Evolutionary conservation across 2,888 invertebrate genomes (phyloP).

Genomic region (Oscheius myriophilus): DNA sequence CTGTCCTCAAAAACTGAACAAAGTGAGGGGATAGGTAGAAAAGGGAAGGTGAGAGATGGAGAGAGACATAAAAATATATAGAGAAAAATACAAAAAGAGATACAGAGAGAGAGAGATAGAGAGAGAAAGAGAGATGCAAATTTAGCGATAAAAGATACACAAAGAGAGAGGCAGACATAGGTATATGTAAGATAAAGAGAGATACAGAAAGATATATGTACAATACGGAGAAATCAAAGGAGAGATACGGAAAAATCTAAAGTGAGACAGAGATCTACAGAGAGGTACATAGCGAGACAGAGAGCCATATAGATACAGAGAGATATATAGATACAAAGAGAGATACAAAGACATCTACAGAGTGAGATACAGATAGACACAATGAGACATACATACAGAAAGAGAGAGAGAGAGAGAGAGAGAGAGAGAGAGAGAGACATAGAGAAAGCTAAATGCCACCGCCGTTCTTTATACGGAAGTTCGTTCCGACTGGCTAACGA

Average conservation of each 20-base stretch:
- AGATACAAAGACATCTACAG: too few species aligned
- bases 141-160: background rate
- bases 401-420: too few species aligned
- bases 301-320: background rate
- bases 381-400: too few species aligned
- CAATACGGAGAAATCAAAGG: background rate
- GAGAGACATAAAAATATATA: too few species aligned
- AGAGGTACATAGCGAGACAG: background rate
- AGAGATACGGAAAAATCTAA: background rate
- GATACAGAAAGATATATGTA: background rate
- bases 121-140: background rate
- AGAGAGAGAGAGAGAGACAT: too few species aligned
- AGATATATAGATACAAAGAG: too few species aligned
- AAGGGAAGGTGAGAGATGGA: too few species aligned
- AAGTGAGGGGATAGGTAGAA: slow-evolving; percentile 5
- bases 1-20: background rate
- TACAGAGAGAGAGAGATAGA: background rate
- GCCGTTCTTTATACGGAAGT: too few species aligned
- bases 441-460: too few species aligned
- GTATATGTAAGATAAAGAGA: background rate
- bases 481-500: too few species aligned
- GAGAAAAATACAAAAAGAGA: too few species aligned
- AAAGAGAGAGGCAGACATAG: background rate
- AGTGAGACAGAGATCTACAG: background rate
- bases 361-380: too few species aligned